phyloP scores from a whole-genome alignment of 2,797 vertebrate genomes.

The Tadarida brasiliensis region DNA sequence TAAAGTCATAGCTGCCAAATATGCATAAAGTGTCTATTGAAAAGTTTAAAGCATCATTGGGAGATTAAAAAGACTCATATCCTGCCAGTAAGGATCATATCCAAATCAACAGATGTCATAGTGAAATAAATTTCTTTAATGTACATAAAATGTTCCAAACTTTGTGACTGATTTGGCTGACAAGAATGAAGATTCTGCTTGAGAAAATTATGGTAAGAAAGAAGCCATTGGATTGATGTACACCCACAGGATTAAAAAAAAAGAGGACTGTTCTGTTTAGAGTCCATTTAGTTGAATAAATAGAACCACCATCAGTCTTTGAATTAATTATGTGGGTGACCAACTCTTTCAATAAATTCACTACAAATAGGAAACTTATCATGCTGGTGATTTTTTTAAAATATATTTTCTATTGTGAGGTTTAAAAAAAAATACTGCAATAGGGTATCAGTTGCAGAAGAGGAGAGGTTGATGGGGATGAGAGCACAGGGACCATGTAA shows the following conservation, averaged over 20 bases:
- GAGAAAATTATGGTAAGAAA: constrained; percentile 14
- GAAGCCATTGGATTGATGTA: background rate
- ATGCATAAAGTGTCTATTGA: constrained; percentile 64
- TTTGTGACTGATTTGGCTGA: constrained; percentile 47
- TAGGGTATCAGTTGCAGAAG: background rate
- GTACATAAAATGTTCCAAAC: constrained; percentile 19
- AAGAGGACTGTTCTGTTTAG: background rate
- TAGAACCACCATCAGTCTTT: background rate
- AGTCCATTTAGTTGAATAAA: background rate
- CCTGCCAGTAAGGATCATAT: constrained; percentile 60
- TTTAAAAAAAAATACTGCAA: background rate
- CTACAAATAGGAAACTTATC: background rate
- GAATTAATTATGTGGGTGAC: constrained; percentile 11
- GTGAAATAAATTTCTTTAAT: constrained; percentile 39
- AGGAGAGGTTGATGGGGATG: background rate
- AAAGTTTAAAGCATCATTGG: constrained; percentile 66
- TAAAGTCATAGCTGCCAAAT: constrained; percentile 50
- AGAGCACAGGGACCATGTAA: background rate
- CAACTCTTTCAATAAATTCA: background rate
- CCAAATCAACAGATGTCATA: constrained; percentile 65
- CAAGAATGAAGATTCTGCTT: constrained; percentile 16
- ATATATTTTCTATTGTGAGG: background rate
- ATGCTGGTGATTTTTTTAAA: background rate
- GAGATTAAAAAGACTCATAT: constrained; percentile 49
- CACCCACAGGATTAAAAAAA: background rate